Evolutionary conservation across 2,888 invertebrate genomes (phyloP), one percentile per base, ranked within the genome.

Genomic region (Cosmia trapezina): DNA sequence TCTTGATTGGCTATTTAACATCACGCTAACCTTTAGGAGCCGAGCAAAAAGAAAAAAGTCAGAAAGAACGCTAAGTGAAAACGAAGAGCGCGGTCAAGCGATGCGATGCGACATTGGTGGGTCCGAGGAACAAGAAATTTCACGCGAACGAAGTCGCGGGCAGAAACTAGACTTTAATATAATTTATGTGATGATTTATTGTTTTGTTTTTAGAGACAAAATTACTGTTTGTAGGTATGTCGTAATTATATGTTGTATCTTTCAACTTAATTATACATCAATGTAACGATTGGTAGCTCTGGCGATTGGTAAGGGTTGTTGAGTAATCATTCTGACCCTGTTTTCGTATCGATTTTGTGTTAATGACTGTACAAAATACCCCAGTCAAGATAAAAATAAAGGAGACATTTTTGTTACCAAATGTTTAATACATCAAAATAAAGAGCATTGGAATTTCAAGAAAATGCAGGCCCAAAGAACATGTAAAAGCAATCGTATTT

Each of bases 341-440:
- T 59, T 73, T n/a, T 60, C 4, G 37, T 76, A 83, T 83, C 63
- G 83, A 81, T 80, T 83, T 77, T 76, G 14, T 68, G 63, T 61
- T 74, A 70, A 41, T 41, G 51, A 28, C 49, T 57, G 45, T 57
- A 60, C 47, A 70, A 63, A 49, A 51, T 51, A 53, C 11, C 12
- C 2, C 2, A 8, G 17, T 3, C 2, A 45, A 47, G n/a, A 76
- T 64, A 56, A 64, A 74, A 45, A 69, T 59, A 14, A 37, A 43
- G 5, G 12, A 45, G 6, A n/a, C 0, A 12, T 37, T 45, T 45
- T 37, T 47, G 19, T 22, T 17, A 12, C 0, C 9, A 49, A 1
- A 22, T 12, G 28, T 62, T 57, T 41, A 9, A 28, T 28, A 51
- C 17, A 47, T 51, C 1, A 53, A 49, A 43, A 19, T 49, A 33